Base-by-base conservation (phyloP, 1,140 invertebrate genomes). In the Papilio xuthus region DNA sequence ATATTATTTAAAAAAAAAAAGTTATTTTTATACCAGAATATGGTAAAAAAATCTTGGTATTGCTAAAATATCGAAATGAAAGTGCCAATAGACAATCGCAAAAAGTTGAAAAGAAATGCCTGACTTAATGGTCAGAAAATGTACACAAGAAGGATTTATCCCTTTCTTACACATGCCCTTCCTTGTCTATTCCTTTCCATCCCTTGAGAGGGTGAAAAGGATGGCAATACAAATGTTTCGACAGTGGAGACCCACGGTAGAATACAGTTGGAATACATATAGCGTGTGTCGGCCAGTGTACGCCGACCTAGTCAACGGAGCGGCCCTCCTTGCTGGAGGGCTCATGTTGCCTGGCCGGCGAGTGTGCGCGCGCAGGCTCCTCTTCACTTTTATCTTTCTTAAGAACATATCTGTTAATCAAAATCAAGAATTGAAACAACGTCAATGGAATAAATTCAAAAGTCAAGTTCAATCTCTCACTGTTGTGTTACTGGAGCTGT, bases 321-420 rank as follows among this genome's bases (percentile, higher is more conserved):
- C 32, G 69, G 13, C 50, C 9, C 15, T 74, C 72, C 12, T 74
- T 74, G 3, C 7, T 32, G 2, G 47, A 6, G 2, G 72, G 60
- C 20, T 80, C 78, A 67, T 80, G 77, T 32, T 84, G 87, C 15
- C 88, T 78, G 4, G 84, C 77, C n/a, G 90, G 90, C 0, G 91
- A 91, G 70, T 92, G 90, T 69, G 91, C 90, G 0, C 89, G 86
- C 75, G 90, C 88, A 0, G 90, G 88, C 44, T 89, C 89, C 9
- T 88, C 84, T 9, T 53, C 26, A 0, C 69, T 42, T n/a, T 85
- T 84, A 18, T 85, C 85, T 82, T 89, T 91, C 83, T 91, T 89
- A 79, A 89, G 86, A 10, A 92, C 88, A 76, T 74, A 82, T 79
- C 91, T 92, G 86, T 44, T 73, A 63, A 71, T 18, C 13, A 78